A percentile compares a stretch with the other conserved stretches of the same genome.
phyloP scores from a whole-genome alignment of 2,113 vertebrate species.

The Neopipo cinnamomea region DNA sequence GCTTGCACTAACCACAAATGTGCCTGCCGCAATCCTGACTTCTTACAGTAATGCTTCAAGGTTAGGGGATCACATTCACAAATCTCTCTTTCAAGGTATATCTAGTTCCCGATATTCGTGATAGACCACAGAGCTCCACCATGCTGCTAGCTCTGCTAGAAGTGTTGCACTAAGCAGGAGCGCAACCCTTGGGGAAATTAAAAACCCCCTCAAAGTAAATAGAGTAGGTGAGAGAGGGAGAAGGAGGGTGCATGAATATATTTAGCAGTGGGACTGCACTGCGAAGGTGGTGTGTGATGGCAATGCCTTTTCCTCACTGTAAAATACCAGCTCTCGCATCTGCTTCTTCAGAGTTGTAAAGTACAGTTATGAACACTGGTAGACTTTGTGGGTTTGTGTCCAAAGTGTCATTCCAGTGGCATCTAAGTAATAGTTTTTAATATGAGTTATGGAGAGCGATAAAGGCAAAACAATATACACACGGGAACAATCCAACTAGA shows the following conservation, averaged over 20 bases:
- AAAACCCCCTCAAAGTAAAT: background rate
- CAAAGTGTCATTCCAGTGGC: background rate
- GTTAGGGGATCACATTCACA: background rate
- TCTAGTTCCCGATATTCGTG: background rate
- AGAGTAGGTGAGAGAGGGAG: background rate
- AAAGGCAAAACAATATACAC: background rate
- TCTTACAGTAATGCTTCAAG: fast-evolving
- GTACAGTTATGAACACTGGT: background rate
- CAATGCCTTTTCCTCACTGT: background rate
- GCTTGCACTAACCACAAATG: background rate
- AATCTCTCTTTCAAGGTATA: background rate
- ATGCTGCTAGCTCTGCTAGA: background rate
- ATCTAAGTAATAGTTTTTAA: background rate
- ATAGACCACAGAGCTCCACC: background rate
- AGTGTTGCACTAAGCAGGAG: background rate
- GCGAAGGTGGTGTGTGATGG: fast-evolving
- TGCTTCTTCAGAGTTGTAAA: background rate
- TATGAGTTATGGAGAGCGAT: background rate
- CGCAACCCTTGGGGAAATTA: background rate
- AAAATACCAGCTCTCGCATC: background rate
- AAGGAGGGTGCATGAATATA: background rate
- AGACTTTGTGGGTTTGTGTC: background rate
- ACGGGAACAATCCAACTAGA: background rate
- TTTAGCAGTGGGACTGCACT: background rate
- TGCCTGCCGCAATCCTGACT: background rate